Base-by-base conservation (phyloP, 1,140 invertebrate genomes). In the Vanessa atalanta region DNA sequence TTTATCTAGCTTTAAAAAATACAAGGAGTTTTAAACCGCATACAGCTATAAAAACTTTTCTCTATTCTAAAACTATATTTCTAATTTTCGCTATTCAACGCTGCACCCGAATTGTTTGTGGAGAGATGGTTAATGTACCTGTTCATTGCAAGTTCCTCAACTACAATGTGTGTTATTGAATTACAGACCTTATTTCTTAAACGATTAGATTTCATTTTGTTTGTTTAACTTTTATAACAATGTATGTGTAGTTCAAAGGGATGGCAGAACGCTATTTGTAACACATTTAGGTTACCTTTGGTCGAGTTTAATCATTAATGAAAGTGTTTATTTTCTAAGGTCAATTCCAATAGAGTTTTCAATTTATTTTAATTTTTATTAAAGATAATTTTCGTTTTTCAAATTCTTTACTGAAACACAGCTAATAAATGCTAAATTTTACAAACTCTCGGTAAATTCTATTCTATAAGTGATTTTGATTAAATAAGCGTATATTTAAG, bases 71-170 rank as follows among this genome's bases (percentile, higher is more conserved):
- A 53, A 9, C 15, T 53, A 53, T 16, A 53, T 16, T 53, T 16
- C 51, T 53, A 53, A 53, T 53, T 53, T 53, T 53, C 51, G 16
- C 51, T 53, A 16, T 53, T 53, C 51, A 53, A 53, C n/a, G 51
- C n/a, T 53, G 51, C 51, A 53, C n/a, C 51, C 51, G 51, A 53
- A 53, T 53, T 53, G 51, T 53, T 53, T 53, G 51, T 16, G 51
- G 51, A 53, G 51, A 16, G 51, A 53, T 53, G 51, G 51, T 53
- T 53, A 53, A 53, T 53, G 51, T 53, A 53, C 51, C 51, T 53
- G 51, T 20, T 53, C 51, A 53, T 53, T 53, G 51, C 51, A 53
- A 16, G 15, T 53, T 53, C 15, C 51, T 16, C 2, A 53, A 16
- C 1, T 53, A 53, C 51, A 53, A n/a, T 53, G n/a, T n/a, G 15